Base-by-base conservation (phyloP, 2,113 vertebrate genomes). In the Salvator merianae region DNA sequence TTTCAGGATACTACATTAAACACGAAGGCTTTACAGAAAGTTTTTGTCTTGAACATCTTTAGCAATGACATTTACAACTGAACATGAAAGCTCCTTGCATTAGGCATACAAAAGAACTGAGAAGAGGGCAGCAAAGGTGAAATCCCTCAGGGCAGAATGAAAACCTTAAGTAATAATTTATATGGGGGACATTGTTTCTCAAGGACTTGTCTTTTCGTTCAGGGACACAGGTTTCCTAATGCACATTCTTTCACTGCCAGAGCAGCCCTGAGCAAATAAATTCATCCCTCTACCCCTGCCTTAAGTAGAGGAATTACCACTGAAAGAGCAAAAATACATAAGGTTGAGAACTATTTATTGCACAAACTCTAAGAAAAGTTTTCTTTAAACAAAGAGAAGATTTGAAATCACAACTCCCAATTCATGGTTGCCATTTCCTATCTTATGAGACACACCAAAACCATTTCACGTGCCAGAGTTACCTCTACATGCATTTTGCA, bases 151-250 rank as follows among this genome's bases (percentile, higher is more conserved):
- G 55, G 32, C 34, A 34, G 78, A 91, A 92, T 84, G 62, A 71
- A 85, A 88, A 32, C 12, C 3, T 53, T 66, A 89, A 88, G 30
- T 69, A 79, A 87, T 77, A 77, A 87, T 91, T 91, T 91, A 89
- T 47, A 2, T 85, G 86, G 79, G 72, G 83, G 84, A 40, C 82
- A 84, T 63, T 70, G 73, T 36, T 86, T 79, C 85, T 84, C 65
- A 0, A 0, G 24, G 30, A 79, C 89, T 86, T 34, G 81, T 74
- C 75, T 84, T 65, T 76, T 83, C 71, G 16, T 87, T 87, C 66
- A 88, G 80, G 8, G 85, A 50, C 24, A 30, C 22, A 78, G 22
- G 30, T 5, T 79, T 72, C 70, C n/a, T 20, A 5, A 77, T 34
- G 1, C 12, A 53, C 16, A 77, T 85, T 62, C 20, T 77, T 70